Conservation (phyloP, 2,888 invertebrate species). For the Rhopalosiphum nymphaeae region DNA sequence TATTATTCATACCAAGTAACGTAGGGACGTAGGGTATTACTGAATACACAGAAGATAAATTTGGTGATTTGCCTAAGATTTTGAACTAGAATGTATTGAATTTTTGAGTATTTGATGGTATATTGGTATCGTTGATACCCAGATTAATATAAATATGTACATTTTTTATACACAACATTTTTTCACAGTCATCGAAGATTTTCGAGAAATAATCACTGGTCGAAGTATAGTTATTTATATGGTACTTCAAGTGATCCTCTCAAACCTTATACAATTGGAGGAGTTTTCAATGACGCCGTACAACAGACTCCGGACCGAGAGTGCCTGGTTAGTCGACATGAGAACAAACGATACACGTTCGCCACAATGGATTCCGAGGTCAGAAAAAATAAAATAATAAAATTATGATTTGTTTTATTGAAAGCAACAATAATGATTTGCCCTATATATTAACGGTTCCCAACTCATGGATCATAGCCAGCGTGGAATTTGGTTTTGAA, state of each 20-base stretch:
- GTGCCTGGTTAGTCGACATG: conserved; percentile 42
- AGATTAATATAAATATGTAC: background rate
- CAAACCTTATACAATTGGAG: conserved; percentile 21
- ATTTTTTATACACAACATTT: background rate
- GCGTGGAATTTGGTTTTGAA: no score
- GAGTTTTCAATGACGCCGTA: conserved; percentile 34
- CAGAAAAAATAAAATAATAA: background rate
- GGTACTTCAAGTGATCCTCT: background rate
- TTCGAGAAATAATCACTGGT: conserved; percentile 36
- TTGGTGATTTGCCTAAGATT: background rate
- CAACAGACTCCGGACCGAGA: conserved; percentile 19
- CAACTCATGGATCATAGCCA: no score
- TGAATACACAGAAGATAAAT: background rate
- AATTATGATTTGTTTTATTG: background rate
- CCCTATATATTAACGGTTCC: no score
- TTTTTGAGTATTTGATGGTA: background rate
- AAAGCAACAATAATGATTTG: background rate
- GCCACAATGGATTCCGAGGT: conserved; percentile 42
- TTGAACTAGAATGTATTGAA: background rate
- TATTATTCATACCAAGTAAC: no score
- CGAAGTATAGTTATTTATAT: conserved; percentile 18
- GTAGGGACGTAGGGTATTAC: background rate
- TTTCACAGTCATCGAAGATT: background rate
- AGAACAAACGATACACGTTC: conserved; percentile 48
- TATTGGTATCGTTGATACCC: no score